Base-by-base conservation (phyloP, 2,113 vertebrate species). In the Chionis minor region DNA sequence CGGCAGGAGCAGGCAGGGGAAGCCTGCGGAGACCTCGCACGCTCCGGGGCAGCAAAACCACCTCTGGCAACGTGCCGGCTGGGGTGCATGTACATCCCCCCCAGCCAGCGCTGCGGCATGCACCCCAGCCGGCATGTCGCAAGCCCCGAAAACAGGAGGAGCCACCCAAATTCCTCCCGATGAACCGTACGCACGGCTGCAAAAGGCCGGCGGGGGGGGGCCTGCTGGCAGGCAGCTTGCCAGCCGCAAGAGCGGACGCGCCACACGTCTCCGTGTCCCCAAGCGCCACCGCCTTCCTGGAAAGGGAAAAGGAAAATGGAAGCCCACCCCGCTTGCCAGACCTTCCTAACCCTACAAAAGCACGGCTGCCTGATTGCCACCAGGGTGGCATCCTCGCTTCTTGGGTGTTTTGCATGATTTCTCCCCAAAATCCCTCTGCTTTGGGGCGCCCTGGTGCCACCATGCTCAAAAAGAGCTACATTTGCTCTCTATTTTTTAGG, bases 311-410 rank as follows among this genome's bases (percentile, higher is more conserved):
- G 2, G 38, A 61, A 69, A 62, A 20, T 7, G 62, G 9, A 56
- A 56, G 16, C 42, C 23, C 78, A 21, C 15, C 18, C 0, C 0
- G 24, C 49, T 54, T 7, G 8, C 24, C 2, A 38, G 20, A 17
- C 32, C 17, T 21, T 32, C 21, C 17, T 5, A 6, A 3, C 16
- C n/a, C 42, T 78, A 35, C 2, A 8, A 32, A 51, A 35, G 26
- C 59, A 10, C 0, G 1, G 56, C 22, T 44, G 49, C 49, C 49
- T 51, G 49, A 24, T 51, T 51, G 72, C n/a, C 24, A 9, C 1
- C 40, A 7, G 30, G 47, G 17, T 4, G 15, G 23, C 51, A 20
- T 5, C 32, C 26, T n/a, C 1, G 0, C 40, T 42, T 42, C 44
- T 52, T 5, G 33, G 42, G 35, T 11, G n/a, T 18, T 54, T 27